Evolutionary conservation across 2,797 vertebrate species (phyloP).

Genomic region (Chromobotia macracanthus): DNA sequence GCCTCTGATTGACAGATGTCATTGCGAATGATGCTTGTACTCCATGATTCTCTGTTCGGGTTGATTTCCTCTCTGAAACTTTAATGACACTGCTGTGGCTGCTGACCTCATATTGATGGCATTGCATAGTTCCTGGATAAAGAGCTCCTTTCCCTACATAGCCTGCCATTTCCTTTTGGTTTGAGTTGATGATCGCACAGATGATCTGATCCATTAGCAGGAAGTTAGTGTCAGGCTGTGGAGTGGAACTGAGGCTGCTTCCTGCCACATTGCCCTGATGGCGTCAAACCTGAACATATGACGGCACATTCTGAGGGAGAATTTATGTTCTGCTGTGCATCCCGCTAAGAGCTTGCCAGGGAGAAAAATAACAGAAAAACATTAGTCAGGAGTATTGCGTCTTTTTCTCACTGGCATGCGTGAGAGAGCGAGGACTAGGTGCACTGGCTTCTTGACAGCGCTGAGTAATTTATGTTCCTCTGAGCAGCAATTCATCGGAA

Average conservation of each 20-base stretch:
- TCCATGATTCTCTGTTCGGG: not conserved
- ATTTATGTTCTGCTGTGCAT: not conserved
- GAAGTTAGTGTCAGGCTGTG: constrained; percentile 28
- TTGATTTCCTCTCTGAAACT: constrained; percentile 2
- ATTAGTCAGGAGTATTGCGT: constrained; percentile 1
- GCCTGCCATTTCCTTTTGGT: constrained; percentile 31
- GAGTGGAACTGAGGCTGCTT: constrained; percentile 15
- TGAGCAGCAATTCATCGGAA: constrained; percentile 23
- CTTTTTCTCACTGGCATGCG: constrained; percentile 1
- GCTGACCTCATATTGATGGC: constrained; percentile 26
- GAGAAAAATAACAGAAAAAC: not conserved
- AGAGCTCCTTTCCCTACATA: not conserved
- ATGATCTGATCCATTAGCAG: constrained; percentile 25
- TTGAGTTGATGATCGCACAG: constrained; percentile 25
- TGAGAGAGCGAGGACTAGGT: not conserved
- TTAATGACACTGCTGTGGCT: not conserved
- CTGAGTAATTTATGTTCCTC: constrained; percentile 20
- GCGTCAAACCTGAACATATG: constrained; percentile 20
- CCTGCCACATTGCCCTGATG: constrained; percentile 27
- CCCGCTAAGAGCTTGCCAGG: not conserved
- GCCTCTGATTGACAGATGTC: constrained; percentile 30
- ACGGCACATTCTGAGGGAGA: not conserved
- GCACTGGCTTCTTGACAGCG: constrained; percentile 6
- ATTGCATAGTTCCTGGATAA: not conserved
- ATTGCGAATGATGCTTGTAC: not conserved